Evolutionary conservation across 2,888 invertebrate species (phyloP).

Genomic region (Machimus atricapillus): DNA sequence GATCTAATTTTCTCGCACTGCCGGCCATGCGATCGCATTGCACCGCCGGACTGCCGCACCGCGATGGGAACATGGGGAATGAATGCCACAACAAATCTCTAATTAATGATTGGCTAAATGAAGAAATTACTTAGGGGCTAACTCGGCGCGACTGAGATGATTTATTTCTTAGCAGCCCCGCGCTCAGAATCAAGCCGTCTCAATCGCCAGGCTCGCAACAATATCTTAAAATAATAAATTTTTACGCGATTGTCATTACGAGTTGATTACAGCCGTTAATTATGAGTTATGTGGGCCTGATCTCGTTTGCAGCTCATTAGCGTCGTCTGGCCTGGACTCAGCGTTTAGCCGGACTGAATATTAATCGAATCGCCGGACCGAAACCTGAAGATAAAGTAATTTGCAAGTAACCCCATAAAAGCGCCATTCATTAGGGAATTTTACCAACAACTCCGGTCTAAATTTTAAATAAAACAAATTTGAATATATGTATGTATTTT

Average conservation of each 20-base stretch:
- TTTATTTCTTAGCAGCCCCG: background rate
- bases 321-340: background rate
- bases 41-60: background rate
- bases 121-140: slow-evolving; percentile 31
- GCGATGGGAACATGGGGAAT: background rate
- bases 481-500: too few species aligned
- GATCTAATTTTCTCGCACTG: slow-evolving; percentile 35
- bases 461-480: too few species aligned
- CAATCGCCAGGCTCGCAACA: background rate
- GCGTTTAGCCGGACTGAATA: background rate
- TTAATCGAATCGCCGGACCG: background rate
- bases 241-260: background rate
- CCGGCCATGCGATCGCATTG: background rate
- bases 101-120: slow-evolving; percentile 38
- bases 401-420: background rate
- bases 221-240: slow-evolving; percentile 6
- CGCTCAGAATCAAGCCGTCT: background rate
- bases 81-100: slow-evolving; percentile 32
- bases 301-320: background rate
- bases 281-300: background rate
- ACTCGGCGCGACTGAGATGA: background rate
- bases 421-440: background rate
- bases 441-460: background rate
- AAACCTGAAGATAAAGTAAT: background rate
- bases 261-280: slow-evolving; percentile 12